These are phyloP conservation scores for Andrena marginata DNA, from an alignment of 2,888 invertebrate genomes.

Conservation along the genomic window DNA sequence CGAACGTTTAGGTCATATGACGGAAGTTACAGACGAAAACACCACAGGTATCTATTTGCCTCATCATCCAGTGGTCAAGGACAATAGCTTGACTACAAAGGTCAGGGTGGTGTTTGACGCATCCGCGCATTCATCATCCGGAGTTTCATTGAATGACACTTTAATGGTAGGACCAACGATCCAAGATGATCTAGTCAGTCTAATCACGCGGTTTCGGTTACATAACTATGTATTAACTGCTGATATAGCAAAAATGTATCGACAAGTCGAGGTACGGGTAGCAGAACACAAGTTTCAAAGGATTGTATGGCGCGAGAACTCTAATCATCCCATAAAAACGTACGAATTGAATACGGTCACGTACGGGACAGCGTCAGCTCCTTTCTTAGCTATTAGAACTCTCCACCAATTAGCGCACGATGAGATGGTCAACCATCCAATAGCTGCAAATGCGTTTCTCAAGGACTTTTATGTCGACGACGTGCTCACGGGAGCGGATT, in stretches of 20 bases:
- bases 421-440: not conserved
- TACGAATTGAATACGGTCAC: not conserved
- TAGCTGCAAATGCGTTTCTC: not conserved
- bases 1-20: too few relatives aligned
- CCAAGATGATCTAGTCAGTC: too few relatives aligned
- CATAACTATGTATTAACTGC: not conserved
- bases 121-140: too few relatives aligned
- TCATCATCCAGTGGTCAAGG: not conserved
- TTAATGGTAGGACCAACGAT: too few relatives aligned
- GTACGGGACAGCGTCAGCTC: not conserved
- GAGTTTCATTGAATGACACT: too few relatives aligned
- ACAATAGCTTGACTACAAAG: too few relatives aligned
- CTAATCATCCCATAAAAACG: too few relatives aligned
- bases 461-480: constrained; percentile 8
- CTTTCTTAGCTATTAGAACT: not conserved
- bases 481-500: not conserved
- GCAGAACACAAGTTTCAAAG: not conserved
- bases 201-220: not conserved
- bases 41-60: not conserved
- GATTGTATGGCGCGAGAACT: not conserved
- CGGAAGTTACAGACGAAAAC: not conserved
- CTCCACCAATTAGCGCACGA: not conserved
- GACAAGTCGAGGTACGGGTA: too few relatives aligned
- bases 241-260: too few relatives aligned
- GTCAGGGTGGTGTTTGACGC: too few relatives aligned